These are phyloP conservation scores for Sander vitreus DNA, from an alignment of 2,113 vertebrate genomes.

Conservation along the genomic window DNA sequence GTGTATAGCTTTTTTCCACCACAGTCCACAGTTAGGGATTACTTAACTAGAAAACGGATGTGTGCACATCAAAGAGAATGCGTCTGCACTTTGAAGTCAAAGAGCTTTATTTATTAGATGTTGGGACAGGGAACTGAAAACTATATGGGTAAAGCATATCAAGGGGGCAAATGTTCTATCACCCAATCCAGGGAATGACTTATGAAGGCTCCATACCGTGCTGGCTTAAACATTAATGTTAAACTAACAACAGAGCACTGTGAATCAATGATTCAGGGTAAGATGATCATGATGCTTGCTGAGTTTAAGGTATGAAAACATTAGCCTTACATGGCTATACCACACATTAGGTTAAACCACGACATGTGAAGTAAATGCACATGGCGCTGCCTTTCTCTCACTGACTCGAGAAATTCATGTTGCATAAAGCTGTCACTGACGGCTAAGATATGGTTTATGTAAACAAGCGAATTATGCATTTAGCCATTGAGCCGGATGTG, in stretches of 20 bases:
- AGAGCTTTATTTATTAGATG: constrained; percentile 36
- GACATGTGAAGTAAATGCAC: constrained; percentile 23
- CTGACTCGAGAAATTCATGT: constrained; percentile 23
- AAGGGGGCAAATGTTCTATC: constrained; percentile 23
- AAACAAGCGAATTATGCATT: constrained; percentile 63
- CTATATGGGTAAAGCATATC: not conserved
- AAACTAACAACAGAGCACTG: constrained; percentile 25
- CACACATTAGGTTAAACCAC: not conserved
- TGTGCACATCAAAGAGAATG: constrained; percentile 72
- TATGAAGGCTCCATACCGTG: not conserved
- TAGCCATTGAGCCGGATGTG: constrained; percentile 34
- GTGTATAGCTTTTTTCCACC: not conserved
- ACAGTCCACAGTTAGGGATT: constrained; percentile 12
- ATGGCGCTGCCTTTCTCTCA: not conserved
- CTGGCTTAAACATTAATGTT: constrained; percentile 58
- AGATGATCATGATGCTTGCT: constrained; percentile 26
- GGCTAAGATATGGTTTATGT: constrained; percentile 44
- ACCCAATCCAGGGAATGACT: constrained; percentile 15
- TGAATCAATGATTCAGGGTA: constrained; percentile 67
- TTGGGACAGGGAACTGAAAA: constrained; percentile 32
- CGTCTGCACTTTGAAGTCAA: constrained; percentile 62
- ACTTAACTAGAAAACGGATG: constrained; percentile 40
- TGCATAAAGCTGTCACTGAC: constrained; percentile 29
- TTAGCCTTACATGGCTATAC: not conserved
- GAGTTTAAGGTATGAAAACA: constrained; percentile 37